phyloP scores from a whole-genome alignment of 2,888 invertebrate genomes.

The Drosophila pseudotakahashii region DNA sequence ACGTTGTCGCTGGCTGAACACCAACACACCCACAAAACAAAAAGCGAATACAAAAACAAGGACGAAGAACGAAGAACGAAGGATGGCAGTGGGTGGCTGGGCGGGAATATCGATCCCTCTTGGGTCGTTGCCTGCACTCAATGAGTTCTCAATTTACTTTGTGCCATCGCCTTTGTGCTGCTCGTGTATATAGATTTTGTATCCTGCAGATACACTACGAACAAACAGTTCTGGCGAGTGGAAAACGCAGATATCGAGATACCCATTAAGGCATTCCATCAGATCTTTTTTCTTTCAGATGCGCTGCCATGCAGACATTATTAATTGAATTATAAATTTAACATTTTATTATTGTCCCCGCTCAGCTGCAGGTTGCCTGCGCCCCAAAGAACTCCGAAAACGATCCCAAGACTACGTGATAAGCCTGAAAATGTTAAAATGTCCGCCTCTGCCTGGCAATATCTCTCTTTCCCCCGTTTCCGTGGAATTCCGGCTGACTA shows the following conservation, averaged over 20 bases:
- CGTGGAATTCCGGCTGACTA: slow-evolving; percentile 65
- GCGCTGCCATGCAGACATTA: slow-evolving; percentile 68
- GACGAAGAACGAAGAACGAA: slow-evolving; percentile 19
- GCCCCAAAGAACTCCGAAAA: slow-evolving; percentile 2
- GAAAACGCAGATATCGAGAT: slow-evolving; percentile 4
- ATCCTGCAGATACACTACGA: slow-evolving; percentile 47
- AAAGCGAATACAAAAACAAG: slow-evolving; percentile 12
- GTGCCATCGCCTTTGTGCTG: slow-evolving; percentile 9
- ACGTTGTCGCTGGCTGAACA: slow-evolving; percentile 59
- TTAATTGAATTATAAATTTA: slow-evolving; percentile 84
- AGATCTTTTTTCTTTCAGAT: slow-evolving; percentile 13
- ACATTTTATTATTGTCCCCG: slow-evolving; percentile 74
- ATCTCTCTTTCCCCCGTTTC: slow-evolving; percentile 22
- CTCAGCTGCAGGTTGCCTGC: slow-evolving; percentile 37
- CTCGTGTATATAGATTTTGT: slow-evolving; percentile 55
- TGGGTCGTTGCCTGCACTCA: slow-evolving; percentile 78
- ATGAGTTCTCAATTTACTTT: slow-evolving; percentile 77
- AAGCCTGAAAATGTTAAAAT: slow-evolving; percentile 57
- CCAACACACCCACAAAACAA: slow-evolving; percentile 14
- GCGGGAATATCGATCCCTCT: slow-evolving; percentile 77
- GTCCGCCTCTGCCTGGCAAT: slow-evolving; percentile 14
- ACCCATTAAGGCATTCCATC: slow-evolving; percentile 1
- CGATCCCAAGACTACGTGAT: slow-evolving; percentile 69
- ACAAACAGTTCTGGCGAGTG: slow-evolving; percentile 13
- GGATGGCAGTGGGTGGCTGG: slow-evolving; percentile 4